Conservation (phyloP, 2,113 vertebrate genomes). For the Willisornis vidua region DNA sequence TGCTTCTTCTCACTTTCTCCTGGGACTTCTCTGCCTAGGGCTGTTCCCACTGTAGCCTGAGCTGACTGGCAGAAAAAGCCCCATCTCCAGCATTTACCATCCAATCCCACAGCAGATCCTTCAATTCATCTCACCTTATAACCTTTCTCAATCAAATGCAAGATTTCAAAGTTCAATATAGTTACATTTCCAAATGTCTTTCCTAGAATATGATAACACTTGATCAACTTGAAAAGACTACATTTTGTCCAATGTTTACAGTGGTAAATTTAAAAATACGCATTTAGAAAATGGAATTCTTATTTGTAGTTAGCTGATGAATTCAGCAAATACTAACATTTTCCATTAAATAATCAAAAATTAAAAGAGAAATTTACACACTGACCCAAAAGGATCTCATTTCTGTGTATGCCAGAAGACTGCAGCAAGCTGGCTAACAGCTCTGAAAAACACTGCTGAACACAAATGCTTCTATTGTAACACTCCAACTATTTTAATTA, state of each 20-base stretch:
- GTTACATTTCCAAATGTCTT: not conserved
- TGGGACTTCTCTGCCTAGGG: not conserved
- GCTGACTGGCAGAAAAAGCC: not conserved
- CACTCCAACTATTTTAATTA: slow-evolving; percentile 14
- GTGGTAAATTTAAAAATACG: not conserved
- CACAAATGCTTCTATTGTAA: slow-evolving; percentile 1
- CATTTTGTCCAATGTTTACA: not conserved
- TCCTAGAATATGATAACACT: not conserved
- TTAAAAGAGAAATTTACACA: not conserved
- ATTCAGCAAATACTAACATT: not conserved
- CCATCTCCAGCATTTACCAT: not conserved
- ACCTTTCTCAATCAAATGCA: not conserved
- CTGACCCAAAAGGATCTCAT: not conserved
- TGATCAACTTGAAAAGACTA: not conserved
- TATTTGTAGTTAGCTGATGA: not conserved
- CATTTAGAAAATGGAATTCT: not conserved
- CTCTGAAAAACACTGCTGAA: not conserved
- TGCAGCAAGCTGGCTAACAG: not conserved
- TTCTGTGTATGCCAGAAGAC: not conserved
- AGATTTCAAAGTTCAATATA: not conserved
- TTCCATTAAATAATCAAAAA: not conserved
- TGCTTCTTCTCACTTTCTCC: not conserved
- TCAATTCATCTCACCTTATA: not conserved
- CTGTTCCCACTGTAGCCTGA: not conserved
- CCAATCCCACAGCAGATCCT: not conserved